Conservation (phyloP, 2,888 invertebrate species). For the Malacosoma neustria region DNA sequence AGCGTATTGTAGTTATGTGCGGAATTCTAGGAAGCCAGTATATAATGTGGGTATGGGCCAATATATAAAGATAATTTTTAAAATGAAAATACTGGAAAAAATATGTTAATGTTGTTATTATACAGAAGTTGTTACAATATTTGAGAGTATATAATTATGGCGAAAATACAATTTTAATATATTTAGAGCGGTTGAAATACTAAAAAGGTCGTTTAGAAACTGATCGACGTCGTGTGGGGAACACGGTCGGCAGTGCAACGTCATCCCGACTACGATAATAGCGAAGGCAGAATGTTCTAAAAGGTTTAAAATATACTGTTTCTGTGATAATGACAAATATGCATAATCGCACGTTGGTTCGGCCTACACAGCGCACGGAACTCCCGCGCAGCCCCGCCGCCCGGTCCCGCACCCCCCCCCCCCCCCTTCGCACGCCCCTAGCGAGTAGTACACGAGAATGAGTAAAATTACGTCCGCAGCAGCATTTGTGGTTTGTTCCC, state of each 20-base stretch:
- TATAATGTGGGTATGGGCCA: conserved; percentile 37
- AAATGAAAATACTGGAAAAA: conserved; percentile 51
- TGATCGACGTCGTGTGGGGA: not conserved
- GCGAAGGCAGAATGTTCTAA: conserved; percentile 10
- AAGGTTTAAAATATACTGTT: conserved; percentile 4
- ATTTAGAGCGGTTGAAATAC: conserved; percentile 38
- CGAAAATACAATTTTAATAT: conserved; percentile 48
- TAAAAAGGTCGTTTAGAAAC: not conserved
- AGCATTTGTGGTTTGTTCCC: not conserved
- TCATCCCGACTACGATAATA: conserved; percentile 25
- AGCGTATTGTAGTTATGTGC: conserved; percentile 37
- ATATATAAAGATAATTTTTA: conserved; percentile 64
- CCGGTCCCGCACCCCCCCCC: conserved; percentile 6
- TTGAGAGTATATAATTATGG: conserved; percentile 70
- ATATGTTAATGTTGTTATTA: conserved; percentile 75
- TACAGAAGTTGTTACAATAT: conserved; percentile 75
- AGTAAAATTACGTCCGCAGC: not conserved
- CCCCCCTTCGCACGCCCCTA: conserved; percentile 5
- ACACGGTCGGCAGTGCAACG: conserved; percentile 11
- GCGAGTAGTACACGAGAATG: not conserved
- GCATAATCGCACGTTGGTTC: conserved; percentile 1
- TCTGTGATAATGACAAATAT: conserved; percentile 16
- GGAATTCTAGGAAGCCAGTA: conserved; percentile 46
- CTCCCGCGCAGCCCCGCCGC: conserved; percentile 7
- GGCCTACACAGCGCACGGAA: conserved; percentile 4